Evolutionary conservation across 2,797 vertebrate species (phyloP).

Genomic region (Argya squamiceps): DNA sequence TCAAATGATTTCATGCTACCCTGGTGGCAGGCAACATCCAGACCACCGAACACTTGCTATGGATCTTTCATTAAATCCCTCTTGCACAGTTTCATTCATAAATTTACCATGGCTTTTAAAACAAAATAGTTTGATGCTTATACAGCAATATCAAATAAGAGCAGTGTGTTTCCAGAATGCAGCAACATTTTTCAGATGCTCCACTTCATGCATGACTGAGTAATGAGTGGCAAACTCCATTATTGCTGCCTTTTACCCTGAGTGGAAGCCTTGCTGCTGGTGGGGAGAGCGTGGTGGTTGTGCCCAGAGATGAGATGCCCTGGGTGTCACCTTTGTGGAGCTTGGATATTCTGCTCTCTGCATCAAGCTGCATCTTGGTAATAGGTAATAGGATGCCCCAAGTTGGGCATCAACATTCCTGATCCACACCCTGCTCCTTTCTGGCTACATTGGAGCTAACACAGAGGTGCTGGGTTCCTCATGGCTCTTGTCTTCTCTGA

Average conservation of each 20-base stretch:
- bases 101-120: slow-evolving; percentile 76
- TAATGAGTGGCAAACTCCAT: background rate
- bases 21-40: slow-evolving; percentile 63
- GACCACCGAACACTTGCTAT: slow-evolving; percentile 74
- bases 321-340: background rate
- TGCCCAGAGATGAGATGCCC: background rate
- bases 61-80: slow-evolving; percentile 68
- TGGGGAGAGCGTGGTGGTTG: fast-evolving
- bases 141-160: slow-evolving; percentile 74
- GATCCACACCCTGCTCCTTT: background rate
- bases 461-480: background rate
- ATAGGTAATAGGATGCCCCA: background rate
- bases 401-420: background rate
- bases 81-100: slow-evolving; percentile 73
- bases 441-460: fast-evolving
- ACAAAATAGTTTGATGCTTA: slow-evolving; percentile 77
- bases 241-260: background rate
- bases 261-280: background rate
- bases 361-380: background rate
- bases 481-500: background rate
- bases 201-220: background rate
- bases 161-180: slow-evolving; percentile 57
- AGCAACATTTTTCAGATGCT: slow-evolving; percentile 37
- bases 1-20: slow-evolving; percentile 76
- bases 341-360: background rate